phyloP scores from a whole-genome alignment of 1,140 invertebrate species.

The Mactra quadrangularis region DNA sequence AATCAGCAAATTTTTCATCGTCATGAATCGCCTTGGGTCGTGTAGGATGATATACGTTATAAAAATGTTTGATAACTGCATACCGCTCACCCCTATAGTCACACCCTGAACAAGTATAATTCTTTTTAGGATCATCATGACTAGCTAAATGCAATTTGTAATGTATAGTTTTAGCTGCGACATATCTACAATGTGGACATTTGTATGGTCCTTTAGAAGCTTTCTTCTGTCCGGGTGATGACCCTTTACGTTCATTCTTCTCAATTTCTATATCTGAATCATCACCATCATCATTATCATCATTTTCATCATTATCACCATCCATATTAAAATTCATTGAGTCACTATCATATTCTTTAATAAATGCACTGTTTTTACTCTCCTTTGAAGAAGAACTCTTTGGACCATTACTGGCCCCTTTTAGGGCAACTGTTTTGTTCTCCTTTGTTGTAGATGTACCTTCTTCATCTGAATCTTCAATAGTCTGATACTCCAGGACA shows the following conservation, averaged over 20 bases:
- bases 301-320: neutral
- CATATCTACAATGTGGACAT: slow-evolving; percentile 44
- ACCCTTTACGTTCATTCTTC: neutral
- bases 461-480: neutral
- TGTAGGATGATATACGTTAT: slow-evolving; percentile 11
- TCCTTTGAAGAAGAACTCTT: no score
- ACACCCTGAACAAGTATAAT: slow-evolving; percentile 43
- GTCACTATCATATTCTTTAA: no score
- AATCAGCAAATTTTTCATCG: neutral
- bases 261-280: neutral
- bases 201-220: neutral
- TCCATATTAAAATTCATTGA: no score
- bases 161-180: neutral
- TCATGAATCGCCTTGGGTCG: slow-evolving; percentile 4
- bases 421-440: neutral
- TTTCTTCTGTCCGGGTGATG: neutral
- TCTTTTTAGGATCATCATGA: slow-evolving; percentile 40
- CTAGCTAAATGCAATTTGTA: slow-evolving; percentile 15
- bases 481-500: slow-evolving; percentile 25
- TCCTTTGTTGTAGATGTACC: neutral
- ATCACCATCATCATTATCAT: neutral
- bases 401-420: no score
- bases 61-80: slow-evolving; percentile 49
- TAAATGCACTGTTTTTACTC: no score
- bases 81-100: slow-evolving; percentile 39